Conservation (phyloP, 1,140 invertebrate species). For the Ostrea edulis region DNA sequence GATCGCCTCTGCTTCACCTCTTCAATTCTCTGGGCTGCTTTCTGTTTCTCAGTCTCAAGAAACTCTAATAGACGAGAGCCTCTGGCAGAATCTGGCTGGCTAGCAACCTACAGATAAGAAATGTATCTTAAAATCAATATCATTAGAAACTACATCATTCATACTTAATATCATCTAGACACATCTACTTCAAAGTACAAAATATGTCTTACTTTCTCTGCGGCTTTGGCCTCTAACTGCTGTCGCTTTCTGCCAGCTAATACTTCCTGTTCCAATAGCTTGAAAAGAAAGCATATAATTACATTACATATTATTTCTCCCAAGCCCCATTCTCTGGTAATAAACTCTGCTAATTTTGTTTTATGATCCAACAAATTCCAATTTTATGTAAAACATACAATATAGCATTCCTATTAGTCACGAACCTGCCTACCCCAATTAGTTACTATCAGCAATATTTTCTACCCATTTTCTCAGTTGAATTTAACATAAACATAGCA, state of each 20-base stretch:
- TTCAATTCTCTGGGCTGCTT: constrained; percentile 64
- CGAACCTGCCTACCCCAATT: no score
- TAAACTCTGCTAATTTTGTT: no score
- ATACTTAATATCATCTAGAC: neutral
- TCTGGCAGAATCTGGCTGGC: constrained; percentile 31
- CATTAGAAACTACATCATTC: neutral
- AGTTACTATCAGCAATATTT: no score
- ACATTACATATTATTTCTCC: no score
- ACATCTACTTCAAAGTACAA: neutral
- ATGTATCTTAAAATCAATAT: neutral
- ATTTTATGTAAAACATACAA: no score
- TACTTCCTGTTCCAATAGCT: constrained; percentile 75
- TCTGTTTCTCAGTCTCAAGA: constrained; percentile 64
- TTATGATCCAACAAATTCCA: no score
- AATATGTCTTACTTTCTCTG: constrained; percentile 64
- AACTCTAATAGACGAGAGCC: constrained; percentile 49
- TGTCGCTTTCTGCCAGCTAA: constrained; percentile 70
- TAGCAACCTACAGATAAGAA: neutral
- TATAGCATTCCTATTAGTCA: no score
- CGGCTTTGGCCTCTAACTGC: constrained; percentile 67
- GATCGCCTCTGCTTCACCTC: constrained; percentile 66
- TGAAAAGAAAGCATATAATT: constrained; percentile 36
- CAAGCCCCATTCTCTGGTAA: no score
- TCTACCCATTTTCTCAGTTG: no score
- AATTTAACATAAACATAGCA: no score